Evolutionary conservation across 2,797 vertebrate species (phyloP), one percentile per base, ranked within the genome.

Genomic region (Lepidocolaptes lacrymiger): DNA sequence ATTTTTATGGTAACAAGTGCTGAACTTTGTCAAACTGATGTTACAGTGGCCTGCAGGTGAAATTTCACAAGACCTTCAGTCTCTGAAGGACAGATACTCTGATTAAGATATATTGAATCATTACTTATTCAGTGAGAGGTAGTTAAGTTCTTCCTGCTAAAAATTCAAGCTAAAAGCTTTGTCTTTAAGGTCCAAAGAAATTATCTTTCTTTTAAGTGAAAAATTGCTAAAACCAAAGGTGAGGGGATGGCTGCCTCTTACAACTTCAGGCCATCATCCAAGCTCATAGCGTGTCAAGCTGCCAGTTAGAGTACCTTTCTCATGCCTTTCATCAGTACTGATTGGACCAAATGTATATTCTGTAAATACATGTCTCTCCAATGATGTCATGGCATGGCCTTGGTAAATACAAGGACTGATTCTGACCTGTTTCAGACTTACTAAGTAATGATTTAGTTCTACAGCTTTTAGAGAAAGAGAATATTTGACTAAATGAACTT

Each of bases 71-170:
- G 78, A 81, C 21, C 23, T 87, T 90, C 55, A 30, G 32, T 91
- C 52, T 82, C 83, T 90, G 88, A 93, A 91, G 79, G 92, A 85
- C 59, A 9, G 21, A 27, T 32, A 23, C 41, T 83, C 79, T 92
- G 78, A 92, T 94, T 93, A 95, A 95, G 95, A 96, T 88, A 10
- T 56, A 95, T 86, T 49, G 68, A 74, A 69, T 74, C 62, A 91
- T 95, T 96, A 84, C 62, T 93, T 95, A 92, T 85, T 94, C 71
- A 56, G 51, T 76, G 72, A 89, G 37, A 85, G 39, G 51, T 23
- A 85, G 37, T 91, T 88, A 91, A 88, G 37, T 88, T 86, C 85
- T 83, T 84, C 41, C 72, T 92, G 71, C 43, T 91, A 69, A 92
- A 89, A 89, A 86, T 59, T 91, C 37, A 84, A 85, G 63, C 26